Base-by-base conservation (phyloP, 2,888 invertebrate species). In the Eueremaeus valkanovi region DNA sequence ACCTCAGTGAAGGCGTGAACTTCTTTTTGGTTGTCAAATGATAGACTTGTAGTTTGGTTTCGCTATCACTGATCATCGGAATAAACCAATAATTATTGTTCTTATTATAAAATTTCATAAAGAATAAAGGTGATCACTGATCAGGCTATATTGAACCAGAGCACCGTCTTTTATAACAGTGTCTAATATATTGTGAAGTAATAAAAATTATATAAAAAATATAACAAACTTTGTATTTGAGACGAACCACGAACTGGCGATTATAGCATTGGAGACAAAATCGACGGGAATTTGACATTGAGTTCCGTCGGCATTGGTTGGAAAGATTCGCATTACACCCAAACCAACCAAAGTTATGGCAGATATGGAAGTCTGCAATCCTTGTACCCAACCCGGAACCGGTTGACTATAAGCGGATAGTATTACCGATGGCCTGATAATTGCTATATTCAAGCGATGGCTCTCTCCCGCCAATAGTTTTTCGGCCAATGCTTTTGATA, bases 401-500 rank as follows among this genome's bases (percentile, higher is more conserved):
- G 66, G 66, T 13, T 66, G 5, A 13, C 8, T 27, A 11, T 36
- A 24, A 21, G 66, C 2, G n/a, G 29, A 1, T 29, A 66, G 11
- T 3, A 66, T 21, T 3, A 13, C 29, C n/a, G 66, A 40, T 1
- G 40, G 66, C 33, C 31, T 33, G 21, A 66, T 31, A 18, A 66
- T 29, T 21, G 29, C 2, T 2, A 66, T 11, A 3, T 21, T 33
- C 3, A 66, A 31, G 6, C 40, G 21, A 18, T 29, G 6, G 5
- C 66, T n/a, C 21, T 33, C 40, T 21, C 21, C 5, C 3, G 2
- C 3, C 5, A 66, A 21, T 5, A 36, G 27, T 16, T 66, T 18
- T 40, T 66, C 66, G 29, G 66, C 66, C 66, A 66, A 21, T 36
- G 31, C 66, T 40, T 66, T 66, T 29, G 66, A 9, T 9, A 66